Base-by-base conservation (phyloP, 1,140 invertebrate species). In the Euwallacea fornicatus region DNA sequence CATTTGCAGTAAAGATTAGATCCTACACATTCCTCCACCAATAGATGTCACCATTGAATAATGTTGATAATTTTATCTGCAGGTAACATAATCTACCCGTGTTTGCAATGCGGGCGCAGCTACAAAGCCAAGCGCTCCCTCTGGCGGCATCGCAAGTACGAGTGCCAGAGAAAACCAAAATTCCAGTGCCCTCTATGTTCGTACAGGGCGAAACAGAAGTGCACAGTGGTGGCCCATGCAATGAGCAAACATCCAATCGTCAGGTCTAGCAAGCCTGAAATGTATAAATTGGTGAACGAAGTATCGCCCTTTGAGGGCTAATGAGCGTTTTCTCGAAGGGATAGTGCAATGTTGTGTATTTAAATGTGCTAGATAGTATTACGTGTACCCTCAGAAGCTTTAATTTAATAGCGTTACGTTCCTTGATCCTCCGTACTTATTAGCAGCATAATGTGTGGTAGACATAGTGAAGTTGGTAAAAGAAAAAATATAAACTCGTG, bases 141-240 rank as follows among this genome's bases (percentile, higher is more conserved):
- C 11, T 73, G 74, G 72, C 63, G 76, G 16, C 78, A 79, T 50
- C 62, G 71, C 46, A 77, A 74, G 43, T 77, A 75, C 59, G 76
- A 79, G 47, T 79, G 78, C 42, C 73, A 77, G 42, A 73, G 73
- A 65, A 71, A 72, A 33, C 77, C 78, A 10, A 42, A 60, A 42
- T 79, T 79, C 71, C 78, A 82, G 46, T 85, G 85, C 74, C 70
- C 84, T 71, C 75, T 85, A 69, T 83, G 83, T 78, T 71, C 81
- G 11, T 81, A 83, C 76, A 84, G 84, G 78, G 83, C 83, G 69
- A 83, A 83, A 77, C 81, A 85, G 80, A 83, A 83, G 78, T 80
- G 81, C 65, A 79, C 81, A 58, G 83, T 83, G 21, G 82, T 83
- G 44, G 82, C 82, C 58, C 80, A 82, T 66, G 77, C 81, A 42